Evolutionary conservation across 2,888 invertebrate species (phyloP).

Genomic region (Polietes domitor): DNA sequence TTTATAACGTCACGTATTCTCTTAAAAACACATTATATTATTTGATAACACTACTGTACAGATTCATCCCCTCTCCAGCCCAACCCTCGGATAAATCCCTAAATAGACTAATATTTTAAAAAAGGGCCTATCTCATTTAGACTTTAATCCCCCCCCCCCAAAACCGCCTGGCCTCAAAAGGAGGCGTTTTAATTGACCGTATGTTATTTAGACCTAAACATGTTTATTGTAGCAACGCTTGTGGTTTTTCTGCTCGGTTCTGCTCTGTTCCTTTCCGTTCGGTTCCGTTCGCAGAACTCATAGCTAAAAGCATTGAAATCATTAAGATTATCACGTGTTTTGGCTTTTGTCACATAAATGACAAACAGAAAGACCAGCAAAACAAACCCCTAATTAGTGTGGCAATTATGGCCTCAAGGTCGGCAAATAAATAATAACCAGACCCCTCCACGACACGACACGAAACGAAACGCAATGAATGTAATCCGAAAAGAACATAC

Average conservation of each 20-base stretch:
- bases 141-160: not conserved
- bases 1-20: not conserved
- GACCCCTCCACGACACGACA: not conserved
- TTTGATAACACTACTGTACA: not conserved
- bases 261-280: not conserved
- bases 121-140: constrained; percentile 8
- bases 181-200: constrained; percentile 41
- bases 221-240: not conserved
- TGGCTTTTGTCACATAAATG: constrained; percentile 39
- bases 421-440: constrained; percentile 50
- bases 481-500: not conserved
- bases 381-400: constrained; percentile 56
- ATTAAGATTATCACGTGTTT: constrained; percentile 56
- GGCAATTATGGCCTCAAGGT: constrained; percentile 51
- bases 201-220: constrained; percentile 30
- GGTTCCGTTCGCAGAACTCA: not conserved
- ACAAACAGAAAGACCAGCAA: constrained; percentile 17
- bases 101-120: not conserved
- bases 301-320: constrained; percentile 35
- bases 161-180: constrained; percentile 1
- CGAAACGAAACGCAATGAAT: not conserved
- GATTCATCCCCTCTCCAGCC: not conserved
- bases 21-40: not conserved
- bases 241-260: not conserved
- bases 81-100: not conserved